phyloP scores from a whole-genome alignment of 2,113 vertebrate genomes.

The Caloenas nicobarica region DNA sequence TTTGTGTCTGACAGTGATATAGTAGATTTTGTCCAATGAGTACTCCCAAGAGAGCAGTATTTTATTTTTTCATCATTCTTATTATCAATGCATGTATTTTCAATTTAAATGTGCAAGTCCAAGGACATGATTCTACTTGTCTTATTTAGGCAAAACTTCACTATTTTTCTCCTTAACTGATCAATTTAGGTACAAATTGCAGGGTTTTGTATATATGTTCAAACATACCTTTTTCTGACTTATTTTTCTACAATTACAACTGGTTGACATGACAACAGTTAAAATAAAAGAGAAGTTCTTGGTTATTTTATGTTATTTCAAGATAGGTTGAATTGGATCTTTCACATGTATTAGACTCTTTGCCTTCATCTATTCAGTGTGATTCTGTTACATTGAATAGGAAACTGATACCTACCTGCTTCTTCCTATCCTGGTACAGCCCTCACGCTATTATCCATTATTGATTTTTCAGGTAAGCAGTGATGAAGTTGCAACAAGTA shows the following conservation, averaged over 20 bases:
- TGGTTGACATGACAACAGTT: not conserved
- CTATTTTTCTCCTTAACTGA: not conserved
- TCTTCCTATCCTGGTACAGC: too few relatives aligned
- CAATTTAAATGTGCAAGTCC: not conserved
- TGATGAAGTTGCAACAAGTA: too few relatives aligned
- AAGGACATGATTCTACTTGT: not conserved
- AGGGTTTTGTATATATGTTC: not conserved
- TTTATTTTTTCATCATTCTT: not conserved
- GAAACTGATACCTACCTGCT: not conserved
- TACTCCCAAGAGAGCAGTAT: not conserved
- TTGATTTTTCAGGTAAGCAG: too few relatives aligned
- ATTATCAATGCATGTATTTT: not conserved
- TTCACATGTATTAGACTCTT: not conserved
- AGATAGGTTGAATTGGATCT: not conserved
- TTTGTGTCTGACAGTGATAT: not conserved
- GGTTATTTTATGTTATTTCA: not conserved
- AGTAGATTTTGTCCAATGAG: not conserved
- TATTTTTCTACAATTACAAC: not conserved
- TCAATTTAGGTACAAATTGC: not conserved
- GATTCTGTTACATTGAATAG: not conserved
- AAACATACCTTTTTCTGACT: not conserved
- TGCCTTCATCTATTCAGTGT: not conserved
- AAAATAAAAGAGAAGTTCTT: not conserved
- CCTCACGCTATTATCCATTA: too few relatives aligned
- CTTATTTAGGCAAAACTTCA: not conserved